phyloP scores from a whole-genome alignment of 92 coral and sea anemone species.

The Chrysogorgia sp. region DNA sequence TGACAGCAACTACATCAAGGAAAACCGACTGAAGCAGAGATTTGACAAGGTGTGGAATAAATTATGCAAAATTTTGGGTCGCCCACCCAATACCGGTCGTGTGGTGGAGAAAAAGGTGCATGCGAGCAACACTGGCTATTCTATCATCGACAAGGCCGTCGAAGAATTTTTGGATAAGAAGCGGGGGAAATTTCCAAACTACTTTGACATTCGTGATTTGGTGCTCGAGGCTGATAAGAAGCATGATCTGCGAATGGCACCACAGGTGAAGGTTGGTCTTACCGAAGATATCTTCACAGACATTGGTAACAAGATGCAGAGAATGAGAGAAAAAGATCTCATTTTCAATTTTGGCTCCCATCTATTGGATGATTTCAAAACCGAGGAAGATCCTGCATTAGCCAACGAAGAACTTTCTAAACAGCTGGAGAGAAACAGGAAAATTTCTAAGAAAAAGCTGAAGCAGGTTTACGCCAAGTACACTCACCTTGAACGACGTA shows the following conservation, averaged over 20 bases:
- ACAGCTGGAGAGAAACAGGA: slow-evolving; percentile 75
- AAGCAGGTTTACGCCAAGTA: slow-evolving; percentile 78
- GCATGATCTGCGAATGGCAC: slow-evolving; percentile 71
- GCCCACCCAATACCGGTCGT: slow-evolving; percentile 84
- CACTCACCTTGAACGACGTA: slow-evolving; percentile 69
- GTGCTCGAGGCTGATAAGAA: slow-evolving; percentile 62
- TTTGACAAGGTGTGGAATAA: slow-evolving; percentile 82
- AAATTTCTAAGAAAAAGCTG: slow-evolving; percentile 58
- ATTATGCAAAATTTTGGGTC: slow-evolving; percentile 75
- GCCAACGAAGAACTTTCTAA: slow-evolving; percentile 47
- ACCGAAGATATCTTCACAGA: slow-evolving; percentile 79
- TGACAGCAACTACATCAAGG: slow-evolving; percentile 84
- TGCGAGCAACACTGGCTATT: slow-evolving; percentile 67
- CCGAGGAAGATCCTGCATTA: slow-evolving; percentile 81
- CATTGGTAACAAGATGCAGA: slow-evolving; percentile 87
- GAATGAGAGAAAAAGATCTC: slow-evolving; percentile 80
- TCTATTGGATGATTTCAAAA: slow-evolving; percentile 68
- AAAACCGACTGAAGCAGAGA: slow-evolving; percentile 69
- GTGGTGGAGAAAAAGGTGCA: slow-evolving; percentile 73
- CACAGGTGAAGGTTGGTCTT: slow-evolving; percentile 63
- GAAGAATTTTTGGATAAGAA: slow-evolving; percentile 63
- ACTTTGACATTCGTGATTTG: slow-evolving; percentile 78
- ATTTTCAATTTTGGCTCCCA: slow-evolving; percentile 81
- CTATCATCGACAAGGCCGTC: slow-evolving; percentile 76
- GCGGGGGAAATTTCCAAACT: slow-evolving; percentile 78